Evolutionary conservation across 37 sponge, comb jelly and placozoan genomes (phyloP), one percentile per base, ranked within the genome.

Genomic region (Oopsacas minuta): DNA sequence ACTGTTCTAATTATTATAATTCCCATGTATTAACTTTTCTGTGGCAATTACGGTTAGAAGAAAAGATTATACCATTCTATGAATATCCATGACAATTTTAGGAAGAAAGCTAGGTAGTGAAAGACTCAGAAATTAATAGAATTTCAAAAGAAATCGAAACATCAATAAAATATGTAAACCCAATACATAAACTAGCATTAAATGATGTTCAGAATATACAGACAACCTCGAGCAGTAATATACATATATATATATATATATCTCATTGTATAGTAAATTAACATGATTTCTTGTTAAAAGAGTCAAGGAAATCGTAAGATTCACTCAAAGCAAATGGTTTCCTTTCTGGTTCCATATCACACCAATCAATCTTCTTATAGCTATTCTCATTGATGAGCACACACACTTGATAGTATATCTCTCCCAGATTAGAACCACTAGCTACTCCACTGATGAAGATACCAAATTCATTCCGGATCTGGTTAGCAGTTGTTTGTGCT

Each of bases 341-440:
- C 30, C 17, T 61, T 20, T 61, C 75, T 32, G 75, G 75, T 34
- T 3, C 1, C 7, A 20, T 61, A 3, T 61, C 75, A 61, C 17
- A 25, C 75, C 75, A 61, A 61, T 20, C 75, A 61, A 61, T 61
- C 75, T n/a, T 61, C 75, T 61, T 61, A 61, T 61, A 61, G 75
- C 75, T 61, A 12, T 12, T 61, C 22, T 3, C 30, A 61, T 20
- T 12, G 20, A 61, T 61, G 28, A 61, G 5, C 22, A 34, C 5
- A 12, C 22, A 61, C 20, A 61, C 75, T 12, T 61, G 75, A 34
- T 61, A 61, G 22, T 20, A 61, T 5, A 61, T 61, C 75, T 61
- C 75, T 20, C 75, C 75, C 22, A 61, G 30, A 34, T 61, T 61
- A n/a, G 75, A 20, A 25, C 75, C 75, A 12, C 75, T 61, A 61